These are phyloP conservation scores for Stegophylla sp. DNA, from an alignment of 2,888 invertebrate genomes.

Conservation along the genomic window DNA sequence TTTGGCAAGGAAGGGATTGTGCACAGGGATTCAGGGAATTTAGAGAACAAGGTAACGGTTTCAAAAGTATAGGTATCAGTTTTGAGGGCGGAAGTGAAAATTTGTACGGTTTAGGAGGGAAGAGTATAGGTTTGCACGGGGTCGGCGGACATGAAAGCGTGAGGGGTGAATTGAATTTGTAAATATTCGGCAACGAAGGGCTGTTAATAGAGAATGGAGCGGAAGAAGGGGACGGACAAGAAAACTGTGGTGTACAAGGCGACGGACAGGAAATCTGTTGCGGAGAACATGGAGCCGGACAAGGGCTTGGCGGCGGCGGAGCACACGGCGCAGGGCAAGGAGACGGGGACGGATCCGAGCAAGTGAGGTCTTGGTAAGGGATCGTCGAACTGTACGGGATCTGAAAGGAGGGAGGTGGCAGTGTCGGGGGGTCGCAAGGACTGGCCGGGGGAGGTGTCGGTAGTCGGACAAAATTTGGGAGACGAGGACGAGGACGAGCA, in stretches of 20 bases:
- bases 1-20: neutral
- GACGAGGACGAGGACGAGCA: neutral
- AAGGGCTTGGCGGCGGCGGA: neutral
- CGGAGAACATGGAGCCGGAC: neutral
- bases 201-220: too few species aligned
- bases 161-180: too few species aligned
- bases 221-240: neutral
- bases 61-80: neutral
- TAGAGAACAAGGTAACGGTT: neutral
- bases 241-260: neutral
- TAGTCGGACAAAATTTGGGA: neutral
- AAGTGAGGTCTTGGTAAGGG: neutral
- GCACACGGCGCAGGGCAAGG: neutral
- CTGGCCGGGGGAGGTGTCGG: too few species aligned
- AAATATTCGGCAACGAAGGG: too few species aligned
- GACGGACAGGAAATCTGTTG: neutral
- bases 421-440: neutral
- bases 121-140: too few species aligned
- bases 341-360: neutral
- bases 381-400: neutral
- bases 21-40: neutral
- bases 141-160: too few species aligned
- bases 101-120: too few species aligned
- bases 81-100: neutral
- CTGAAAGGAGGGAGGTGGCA: neutral